Conservation (phyloP, 2,113 vertebrate genomes). For the Camelus bactrianus region DNA sequence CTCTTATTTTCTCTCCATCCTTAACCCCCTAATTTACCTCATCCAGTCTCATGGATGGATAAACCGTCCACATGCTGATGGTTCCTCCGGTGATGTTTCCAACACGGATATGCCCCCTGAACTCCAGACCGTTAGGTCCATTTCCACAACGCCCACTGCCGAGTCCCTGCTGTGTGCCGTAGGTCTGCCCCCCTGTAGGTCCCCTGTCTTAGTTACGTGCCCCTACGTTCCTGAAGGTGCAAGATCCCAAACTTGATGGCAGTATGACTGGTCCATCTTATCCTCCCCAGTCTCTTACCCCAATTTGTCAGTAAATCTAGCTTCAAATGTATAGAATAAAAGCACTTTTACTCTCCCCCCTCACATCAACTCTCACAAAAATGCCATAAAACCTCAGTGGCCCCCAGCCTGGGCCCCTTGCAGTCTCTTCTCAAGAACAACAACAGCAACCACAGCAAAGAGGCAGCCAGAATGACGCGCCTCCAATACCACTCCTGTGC, state of each 20-base stretch:
- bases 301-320: background rate
- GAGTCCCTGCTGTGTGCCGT: background rate
- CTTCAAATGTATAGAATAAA: background rate
- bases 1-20: background rate
- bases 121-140: background rate
- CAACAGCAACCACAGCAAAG: background rate
- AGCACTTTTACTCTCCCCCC: background rate
- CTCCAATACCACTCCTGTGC: background rate
- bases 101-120: background rate
- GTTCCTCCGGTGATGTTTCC: fast-evolving
- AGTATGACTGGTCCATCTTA: background rate
- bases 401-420: background rate
- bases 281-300: background rate
- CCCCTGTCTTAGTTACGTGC: background rate
- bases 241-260: background rate
- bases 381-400: fast-evolving
- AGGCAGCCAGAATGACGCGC: background rate
- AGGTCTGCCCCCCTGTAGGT: background rate
- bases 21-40: fast-evolving
- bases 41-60: fast-evolving
- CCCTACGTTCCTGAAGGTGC: background rate
- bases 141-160: background rate
- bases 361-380: background rate
- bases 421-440: background rate
- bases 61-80: background rate